These are phyloP conservation scores for Lutraria lutraria DNA, from an alignment of 2,888 invertebrate genomes.

Conservation along the genomic window DNA sequence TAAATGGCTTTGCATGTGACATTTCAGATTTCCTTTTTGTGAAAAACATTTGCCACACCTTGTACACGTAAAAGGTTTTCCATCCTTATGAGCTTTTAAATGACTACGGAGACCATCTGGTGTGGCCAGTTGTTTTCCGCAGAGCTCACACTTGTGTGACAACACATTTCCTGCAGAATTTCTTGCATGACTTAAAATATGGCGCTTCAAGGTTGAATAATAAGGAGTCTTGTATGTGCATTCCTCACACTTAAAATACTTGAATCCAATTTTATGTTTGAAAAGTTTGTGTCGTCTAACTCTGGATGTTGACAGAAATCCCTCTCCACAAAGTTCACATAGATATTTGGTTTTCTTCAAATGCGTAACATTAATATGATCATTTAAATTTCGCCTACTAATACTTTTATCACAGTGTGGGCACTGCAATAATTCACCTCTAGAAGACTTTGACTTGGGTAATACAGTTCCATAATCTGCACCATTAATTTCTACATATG, in stretches of 20 bases:
- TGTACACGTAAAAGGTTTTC: background rate
- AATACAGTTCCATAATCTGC: background rate
- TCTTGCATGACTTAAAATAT: constrained; percentile 1
- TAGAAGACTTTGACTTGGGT: background rate
- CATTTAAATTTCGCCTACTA: background rate
- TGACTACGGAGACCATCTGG: background rate
- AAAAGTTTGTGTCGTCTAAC: background rate
- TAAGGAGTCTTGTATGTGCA: constrained; percentile 19
- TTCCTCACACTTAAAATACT: background rate
- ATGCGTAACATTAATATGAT: background rate
- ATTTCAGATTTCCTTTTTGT: constrained; percentile 32
- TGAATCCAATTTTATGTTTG: background rate
- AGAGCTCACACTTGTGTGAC: background rate
- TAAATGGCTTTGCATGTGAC: background rate
- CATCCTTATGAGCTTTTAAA: constrained; percentile 14
- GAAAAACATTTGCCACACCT: constrained; percentile 2
- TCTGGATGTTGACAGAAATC: background rate
- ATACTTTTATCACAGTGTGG: constrained; percentile 10
- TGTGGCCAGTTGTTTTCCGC: background rate
- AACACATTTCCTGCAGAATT: background rate
- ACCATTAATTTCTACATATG: background rate
- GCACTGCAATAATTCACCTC: background rate
- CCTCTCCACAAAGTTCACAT: constrained; percentile 10
- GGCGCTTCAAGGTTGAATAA: constrained; percentile 10
- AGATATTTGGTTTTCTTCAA: background rate